A percentile compares a stretch with the other conserved stretches of the same genome.
These are phyloP conservation scores for Epinephelus fuscoguttatus DNA, from an alignment of 2,113 vertebrate species.

Conservation along the genomic window DNA sequence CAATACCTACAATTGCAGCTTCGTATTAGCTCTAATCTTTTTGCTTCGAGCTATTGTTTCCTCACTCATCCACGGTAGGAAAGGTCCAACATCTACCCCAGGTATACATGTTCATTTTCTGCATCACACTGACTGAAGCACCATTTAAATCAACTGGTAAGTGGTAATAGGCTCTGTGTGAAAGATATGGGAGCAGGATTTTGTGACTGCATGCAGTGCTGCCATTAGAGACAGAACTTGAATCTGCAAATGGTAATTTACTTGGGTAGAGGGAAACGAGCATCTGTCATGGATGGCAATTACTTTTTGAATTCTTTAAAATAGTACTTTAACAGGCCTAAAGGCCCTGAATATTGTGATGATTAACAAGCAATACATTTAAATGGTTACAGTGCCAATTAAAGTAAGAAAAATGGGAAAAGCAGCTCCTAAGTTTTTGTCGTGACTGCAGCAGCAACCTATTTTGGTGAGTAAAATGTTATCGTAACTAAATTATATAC, in stretches of 20 bases:
- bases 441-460: background rate
- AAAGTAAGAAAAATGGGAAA: background rate
- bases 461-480: background rate
- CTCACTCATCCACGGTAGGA: background rate
- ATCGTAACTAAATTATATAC: background rate
- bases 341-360: background rate
- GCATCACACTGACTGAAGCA: background rate
- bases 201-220: background rate
- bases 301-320: background rate
- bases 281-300: background rate
- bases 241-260: background rate
- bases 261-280: background rate
- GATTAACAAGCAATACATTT: background rate
- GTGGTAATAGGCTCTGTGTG: background rate
- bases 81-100: constrained; percentile 14
- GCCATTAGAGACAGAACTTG: background rate
- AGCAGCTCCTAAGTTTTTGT: background rate
- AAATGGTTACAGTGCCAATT: background rate
- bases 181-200: background rate
- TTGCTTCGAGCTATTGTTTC: constrained; percentile 41
- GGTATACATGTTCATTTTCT: constrained; percentile 4
- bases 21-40: constrained; percentile 30
- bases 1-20: constrained; percentile 23
- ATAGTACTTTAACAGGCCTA: background rate
- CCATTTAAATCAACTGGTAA: background rate